Percentiles rank a stretch among this genome's conserved stretches.
These are phyloP conservation scores for Schlechtendalia chinensis DNA, from an alignment of 1,140 invertebrate genomes.

Conservation along the genomic window DNA sequence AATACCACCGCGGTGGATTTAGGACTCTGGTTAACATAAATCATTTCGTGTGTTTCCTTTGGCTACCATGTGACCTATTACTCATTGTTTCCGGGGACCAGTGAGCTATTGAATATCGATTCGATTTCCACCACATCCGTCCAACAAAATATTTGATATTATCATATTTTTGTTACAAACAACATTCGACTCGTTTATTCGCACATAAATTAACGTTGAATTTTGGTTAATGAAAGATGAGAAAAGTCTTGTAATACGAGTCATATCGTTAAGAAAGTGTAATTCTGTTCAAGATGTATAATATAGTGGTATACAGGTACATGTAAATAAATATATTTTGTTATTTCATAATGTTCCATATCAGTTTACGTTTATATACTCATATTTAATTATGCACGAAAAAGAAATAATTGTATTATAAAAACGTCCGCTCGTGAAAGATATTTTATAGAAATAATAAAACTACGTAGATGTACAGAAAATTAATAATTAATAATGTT, in stretches of 20 bases:
- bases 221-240: neutral
- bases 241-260: neutral
- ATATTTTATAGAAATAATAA: no score
- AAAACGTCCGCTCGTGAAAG: no score
- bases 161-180: neutral
- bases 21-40: constrained; percentile 42
- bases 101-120: constrained; percentile 44
- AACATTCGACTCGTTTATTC: neutral
- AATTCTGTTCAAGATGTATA: no score
- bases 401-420: no score
- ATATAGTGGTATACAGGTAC: no score
- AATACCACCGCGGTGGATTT: constrained; percentile 35
- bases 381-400: no score
- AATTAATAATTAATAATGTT: no score
- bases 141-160: neutral
- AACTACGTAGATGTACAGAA: no score
- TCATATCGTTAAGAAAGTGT: neutral
- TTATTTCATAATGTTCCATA: neutral
- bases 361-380: constrained; percentile 19
- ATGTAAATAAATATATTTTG: neutral
- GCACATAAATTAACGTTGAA: neutral
- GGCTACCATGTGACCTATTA: constrained; percentile 50
- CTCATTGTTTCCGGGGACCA: constrained; percentile 44
- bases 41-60: constrained; percentile 43
- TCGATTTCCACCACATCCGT: neutral